A percentile compares a stretch with the other conserved stretches of the same genome.
Evolutionary conservation across 2,888 invertebrate species (phyloP).

Genomic region (Willowsia nigromaculata): DNA sequence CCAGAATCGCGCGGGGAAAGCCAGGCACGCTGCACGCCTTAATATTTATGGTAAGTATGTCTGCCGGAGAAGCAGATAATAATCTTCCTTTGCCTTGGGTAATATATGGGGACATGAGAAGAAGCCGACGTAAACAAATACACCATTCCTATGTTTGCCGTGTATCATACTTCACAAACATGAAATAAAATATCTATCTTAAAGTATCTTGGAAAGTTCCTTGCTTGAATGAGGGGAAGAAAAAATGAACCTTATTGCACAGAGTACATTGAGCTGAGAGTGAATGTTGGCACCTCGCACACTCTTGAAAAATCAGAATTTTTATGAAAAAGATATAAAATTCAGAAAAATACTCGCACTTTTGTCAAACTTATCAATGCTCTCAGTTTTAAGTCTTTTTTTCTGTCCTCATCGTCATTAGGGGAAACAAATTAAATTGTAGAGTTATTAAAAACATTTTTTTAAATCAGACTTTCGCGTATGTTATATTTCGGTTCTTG

Average conservation of each 20-base stretch:
- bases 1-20: constrained; percentile 82
- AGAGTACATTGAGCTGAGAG: too few species aligned
- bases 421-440: too few species aligned
- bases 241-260: background rate
- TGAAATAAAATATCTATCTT: background rate
- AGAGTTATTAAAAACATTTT: too few species aligned
- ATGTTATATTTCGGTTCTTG: too few species aligned
- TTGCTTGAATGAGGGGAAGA: background rate
- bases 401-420: too few species aligned
- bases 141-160: background rate
- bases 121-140: constrained; percentile 50
- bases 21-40: constrained; percentile 82
- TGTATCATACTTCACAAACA: background rate
- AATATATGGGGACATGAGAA: constrained; percentile 10
- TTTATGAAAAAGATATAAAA: too few species aligned
- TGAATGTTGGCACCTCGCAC: too few species aligned
- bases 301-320: too few species aligned
- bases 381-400: too few species aligned
- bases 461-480: too few species aligned
- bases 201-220: constrained; percentile 1
- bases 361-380: too few species aligned
- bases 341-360: too few species aligned
- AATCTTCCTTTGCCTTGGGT: background rate
- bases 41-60: constrained; percentile 83
- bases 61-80: background rate